Evolutionary conservation across 2,888 invertebrate species (phyloP), one percentile per base, ranked within the genome.

Genomic region (Diploptera punctata): DNA sequence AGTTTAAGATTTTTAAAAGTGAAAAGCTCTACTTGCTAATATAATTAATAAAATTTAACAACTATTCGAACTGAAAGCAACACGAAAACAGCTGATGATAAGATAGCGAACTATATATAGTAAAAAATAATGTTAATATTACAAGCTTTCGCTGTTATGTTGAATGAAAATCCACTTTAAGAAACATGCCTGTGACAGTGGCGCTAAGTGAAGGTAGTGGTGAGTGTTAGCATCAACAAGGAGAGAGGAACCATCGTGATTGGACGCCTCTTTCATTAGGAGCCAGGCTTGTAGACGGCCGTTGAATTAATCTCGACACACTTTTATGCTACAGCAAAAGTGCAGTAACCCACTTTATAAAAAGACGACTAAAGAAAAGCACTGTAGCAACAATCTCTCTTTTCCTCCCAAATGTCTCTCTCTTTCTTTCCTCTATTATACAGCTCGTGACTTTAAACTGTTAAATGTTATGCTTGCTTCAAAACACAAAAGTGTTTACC

Each of bases 191-290:
- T n/a, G n/a, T n/a, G n/a, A n/a, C n/a, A n/a, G n/a, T n/a, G n/a
- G n/a, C n/a, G n/a, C n/a, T n/a, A n/a, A n/a, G n/a, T n/a, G n/a
- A n/a, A 47, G 24, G 26, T 26, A 47, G 65, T 57, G 57, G 44
- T 65, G 26, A 65, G 47, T 65, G 65, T n/a, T 10, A 44, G 21
- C 24, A 43, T 43, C 43, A 65, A 24, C 26, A 44, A 10, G 7
- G 33, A 5, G 10, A 44, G 38, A 47, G 26, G 65, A 65, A 47
- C 38, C 44, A 26, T 18, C 65, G 10, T 65, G 65, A 65, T 65
- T 65, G 65, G 65, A 65, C 65, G 65, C 65, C 65, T 65, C 65
- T 65, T 65, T 65, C 65, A 65, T 65, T 65, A 65, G 65, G 29
- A 38, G 38, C n/a, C 38, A 33, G 38, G 65, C 47, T 65, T n/a